Evolutionary conservation across 37 sponge, comb jelly and placozoan species (phyloP).

Genomic region (Spongilla lacustris): DNA sequence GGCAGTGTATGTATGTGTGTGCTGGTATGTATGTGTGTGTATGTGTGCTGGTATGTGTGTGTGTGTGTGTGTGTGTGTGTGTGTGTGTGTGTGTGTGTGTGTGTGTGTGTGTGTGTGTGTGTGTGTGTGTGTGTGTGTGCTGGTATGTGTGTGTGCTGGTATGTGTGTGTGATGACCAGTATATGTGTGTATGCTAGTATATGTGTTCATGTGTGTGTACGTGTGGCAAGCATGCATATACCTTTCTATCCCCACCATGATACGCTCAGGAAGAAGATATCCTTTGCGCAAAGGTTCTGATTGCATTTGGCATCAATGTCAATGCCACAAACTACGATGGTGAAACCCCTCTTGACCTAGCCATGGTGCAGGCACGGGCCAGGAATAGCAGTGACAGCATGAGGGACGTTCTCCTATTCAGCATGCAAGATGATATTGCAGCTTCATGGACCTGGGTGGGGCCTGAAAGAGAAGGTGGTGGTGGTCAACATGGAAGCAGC

Average conservation of each 20-base stretch:
- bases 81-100: too few species aligned
- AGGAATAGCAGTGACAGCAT: background rate
- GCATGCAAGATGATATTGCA: background rate
- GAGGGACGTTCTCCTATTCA: background rate
- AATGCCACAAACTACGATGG: constrained; percentile 22
- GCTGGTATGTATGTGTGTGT: too few species aligned
- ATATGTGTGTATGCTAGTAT: too few species aligned
- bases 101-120: too few species aligned
- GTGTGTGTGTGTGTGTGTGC: too few species aligned
- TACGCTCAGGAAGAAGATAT: constrained; percentile 15
- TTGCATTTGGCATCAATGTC: constrained; percentile 52
- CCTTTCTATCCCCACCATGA: background rate
- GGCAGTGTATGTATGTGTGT: background rate
- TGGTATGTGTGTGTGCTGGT: too few species aligned
- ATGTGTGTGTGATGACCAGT: too few species aligned
- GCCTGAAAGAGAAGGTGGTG: background rate
- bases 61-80: too few species aligned
- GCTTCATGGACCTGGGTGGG: background rate
- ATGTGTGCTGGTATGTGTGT: too few species aligned
- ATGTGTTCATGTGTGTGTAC: too few species aligned
- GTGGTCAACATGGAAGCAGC: background rate
- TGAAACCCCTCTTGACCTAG: constrained; percentile 23
- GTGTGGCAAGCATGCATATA: background rate
- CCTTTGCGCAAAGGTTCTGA: constrained; percentile 14
- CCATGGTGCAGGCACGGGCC: background rate